These are phyloP conservation scores for Trichogramma evanescens DNA, from an alignment of 2,888 invertebrate genomes.

Conservation along the genomic window DNA sequence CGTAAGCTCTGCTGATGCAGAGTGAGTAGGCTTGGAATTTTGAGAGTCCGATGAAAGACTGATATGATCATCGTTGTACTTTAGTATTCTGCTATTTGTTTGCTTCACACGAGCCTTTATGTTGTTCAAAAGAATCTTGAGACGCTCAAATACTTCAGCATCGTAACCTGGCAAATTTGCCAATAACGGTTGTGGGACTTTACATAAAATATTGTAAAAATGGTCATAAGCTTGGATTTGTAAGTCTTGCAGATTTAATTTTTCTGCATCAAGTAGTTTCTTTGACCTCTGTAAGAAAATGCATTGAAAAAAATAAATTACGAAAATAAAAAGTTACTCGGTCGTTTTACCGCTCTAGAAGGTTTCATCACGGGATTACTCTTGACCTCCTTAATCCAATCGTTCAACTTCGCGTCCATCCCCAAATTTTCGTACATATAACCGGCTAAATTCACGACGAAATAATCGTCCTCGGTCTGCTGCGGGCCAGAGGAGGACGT, in stretches of 20 bases:
- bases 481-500: no score
- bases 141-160: constrained; percentile 50
- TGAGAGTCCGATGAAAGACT: no score
- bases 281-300: constrained; percentile 27
- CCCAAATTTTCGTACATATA: constrained; percentile 22
- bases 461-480: no score
- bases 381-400: constrained; percentile 34
- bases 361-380: constrained; percentile 28
- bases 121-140: constrained; percentile 55
- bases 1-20: no score
- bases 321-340: background rate
- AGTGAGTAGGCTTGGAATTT: no score
- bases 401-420: constrained; percentile 30
- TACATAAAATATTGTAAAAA: constrained; percentile 56
- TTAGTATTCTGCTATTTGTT: constrained; percentile 31
- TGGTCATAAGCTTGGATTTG: constrained; percentile 60
- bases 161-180: constrained; percentile 58
- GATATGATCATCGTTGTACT: background rate
- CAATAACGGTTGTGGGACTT: constrained; percentile 49
- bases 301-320: background rate
- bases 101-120: constrained; percentile 53
- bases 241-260: constrained; percentile 46
- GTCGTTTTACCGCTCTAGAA: background rate
- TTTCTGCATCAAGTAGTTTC: constrained; percentile 29
- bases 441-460: no score